Conservation (phyloP, 2,888 invertebrate species). For the Entomobrya proxima region DNA sequence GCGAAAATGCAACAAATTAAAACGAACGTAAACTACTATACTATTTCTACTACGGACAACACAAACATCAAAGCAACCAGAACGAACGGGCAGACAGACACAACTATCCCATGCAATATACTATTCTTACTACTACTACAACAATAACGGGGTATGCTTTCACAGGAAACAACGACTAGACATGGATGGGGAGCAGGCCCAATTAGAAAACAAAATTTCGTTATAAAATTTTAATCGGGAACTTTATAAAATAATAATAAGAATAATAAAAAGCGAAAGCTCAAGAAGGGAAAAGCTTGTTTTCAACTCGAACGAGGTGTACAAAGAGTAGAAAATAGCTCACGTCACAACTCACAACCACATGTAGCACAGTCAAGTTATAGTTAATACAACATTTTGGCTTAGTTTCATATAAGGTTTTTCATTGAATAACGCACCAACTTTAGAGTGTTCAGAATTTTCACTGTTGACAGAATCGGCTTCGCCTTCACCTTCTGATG, state of each 20-base stretch:
- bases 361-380: background rate
- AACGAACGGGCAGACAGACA: background rate
- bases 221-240: background rate
- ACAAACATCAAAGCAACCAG: constrained; percentile 22
- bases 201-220: background rate
- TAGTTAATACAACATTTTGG: background rate
- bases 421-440: constrained; percentile 68
- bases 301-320: background rate
- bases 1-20: constrained; percentile 67
- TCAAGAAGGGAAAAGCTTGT: constrained; percentile 14
- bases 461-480: constrained; percentile 75
- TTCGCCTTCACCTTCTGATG: constrained; percentile 75
- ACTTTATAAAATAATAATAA: background rate
- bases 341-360: background rate
- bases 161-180: background rate
- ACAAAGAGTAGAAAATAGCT: background rate
- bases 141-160: background rate
- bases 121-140: background rate
- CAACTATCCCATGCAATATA: background rate
- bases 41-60: constrained; percentile 33
- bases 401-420: constrained; percentile 55
- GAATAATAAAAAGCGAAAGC: constrained; percentile 3
- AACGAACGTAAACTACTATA: constrained; percentile 50
- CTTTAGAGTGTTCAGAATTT: constrained; percentile 74
- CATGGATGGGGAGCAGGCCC: background rate